Percentiles rank a stretch among this genome's conserved stretches.
Evolutionary conservation across 2,113 vertebrate genomes (phyloP).

Genomic region (Ceratotherium simum): DNA sequence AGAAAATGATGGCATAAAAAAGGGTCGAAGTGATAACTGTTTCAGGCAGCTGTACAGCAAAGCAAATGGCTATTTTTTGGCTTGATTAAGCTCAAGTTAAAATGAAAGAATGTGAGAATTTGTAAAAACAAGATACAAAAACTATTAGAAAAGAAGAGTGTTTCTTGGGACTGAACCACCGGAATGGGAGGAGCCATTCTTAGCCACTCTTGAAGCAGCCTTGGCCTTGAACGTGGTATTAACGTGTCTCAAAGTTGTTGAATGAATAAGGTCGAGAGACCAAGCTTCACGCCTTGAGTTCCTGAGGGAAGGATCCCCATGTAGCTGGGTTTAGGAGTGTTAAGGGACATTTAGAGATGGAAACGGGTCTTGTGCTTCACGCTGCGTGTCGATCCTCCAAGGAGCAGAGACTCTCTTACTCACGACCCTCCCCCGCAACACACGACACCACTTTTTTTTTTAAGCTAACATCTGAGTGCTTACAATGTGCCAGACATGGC

Average conservation of each 20-base stretch:
- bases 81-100: constrained; percentile 1
- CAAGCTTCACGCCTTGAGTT: not conserved
- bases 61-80: not conserved
- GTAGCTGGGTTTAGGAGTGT: not conserved
- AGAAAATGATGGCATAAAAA: constrained; percentile 28
- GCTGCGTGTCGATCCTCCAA: not conserved
- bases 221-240: not conserved
- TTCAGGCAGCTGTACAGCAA: not conserved
- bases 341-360: not conserved
- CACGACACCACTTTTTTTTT: not conserved
- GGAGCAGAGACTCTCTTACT: not conserved
- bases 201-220: not conserved
- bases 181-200: not conserved
- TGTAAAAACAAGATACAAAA: not conserved
- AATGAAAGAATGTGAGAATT: constrained; percentile 24
- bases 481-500: no score
- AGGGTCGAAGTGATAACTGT: not conserved
- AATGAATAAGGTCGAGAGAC: not conserved
- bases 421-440: not conserved
- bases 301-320: not conserved
- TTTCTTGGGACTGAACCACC: not conserved
- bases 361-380: not conserved
- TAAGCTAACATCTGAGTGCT: not conserved
- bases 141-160: not conserved
- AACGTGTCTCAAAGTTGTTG: not conserved